phyloP scores from a whole-genome alignment of 1,140 invertebrate species.

The Eupristina koningsbergeri region DNA sequence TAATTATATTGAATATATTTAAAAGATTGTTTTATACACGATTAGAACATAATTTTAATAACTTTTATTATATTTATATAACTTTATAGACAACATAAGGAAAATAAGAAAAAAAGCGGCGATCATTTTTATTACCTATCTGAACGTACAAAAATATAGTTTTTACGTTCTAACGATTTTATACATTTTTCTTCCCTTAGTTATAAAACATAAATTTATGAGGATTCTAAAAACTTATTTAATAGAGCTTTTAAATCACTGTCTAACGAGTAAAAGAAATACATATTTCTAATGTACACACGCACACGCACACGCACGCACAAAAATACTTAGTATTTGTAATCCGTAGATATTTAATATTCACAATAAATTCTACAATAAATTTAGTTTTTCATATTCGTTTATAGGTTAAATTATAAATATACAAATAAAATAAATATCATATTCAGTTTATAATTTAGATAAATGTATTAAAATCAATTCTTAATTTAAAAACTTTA shows the following conservation, averaged over 20 bases:
- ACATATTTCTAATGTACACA: not conserved
- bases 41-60: too few relatives aligned
- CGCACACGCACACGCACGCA: not conserved
- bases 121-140: conserved; percentile 13
- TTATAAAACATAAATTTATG: not conserved
- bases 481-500: too few relatives aligned
- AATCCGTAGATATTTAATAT: too few relatives aligned
- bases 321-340: too few relatives aligned
- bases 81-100: not conserved
- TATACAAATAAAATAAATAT: too few relatives aligned
- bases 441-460: too few relatives aligned
- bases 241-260: not conserved
- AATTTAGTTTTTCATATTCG: too few relatives aligned
- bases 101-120: conserved; percentile 38
- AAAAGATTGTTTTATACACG: too few relatives aligned
- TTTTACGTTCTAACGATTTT: not conserved
- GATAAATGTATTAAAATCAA: too few relatives aligned
- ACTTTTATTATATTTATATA: not conserved
- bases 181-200: not conserved
- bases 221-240: not conserved
- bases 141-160: conserved; percentile 19
- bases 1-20: too few relatives aligned
- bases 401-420: too few relatives aligned
- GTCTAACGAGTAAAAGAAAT: not conserved
- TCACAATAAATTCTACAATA: too few relatives aligned